A percentile compares a stretch with the other conserved stretches of the same genome.
phyloP scores from a whole-genome alignment of 2,888 invertebrate genomes.

The Dascillus cervinus region DNA sequence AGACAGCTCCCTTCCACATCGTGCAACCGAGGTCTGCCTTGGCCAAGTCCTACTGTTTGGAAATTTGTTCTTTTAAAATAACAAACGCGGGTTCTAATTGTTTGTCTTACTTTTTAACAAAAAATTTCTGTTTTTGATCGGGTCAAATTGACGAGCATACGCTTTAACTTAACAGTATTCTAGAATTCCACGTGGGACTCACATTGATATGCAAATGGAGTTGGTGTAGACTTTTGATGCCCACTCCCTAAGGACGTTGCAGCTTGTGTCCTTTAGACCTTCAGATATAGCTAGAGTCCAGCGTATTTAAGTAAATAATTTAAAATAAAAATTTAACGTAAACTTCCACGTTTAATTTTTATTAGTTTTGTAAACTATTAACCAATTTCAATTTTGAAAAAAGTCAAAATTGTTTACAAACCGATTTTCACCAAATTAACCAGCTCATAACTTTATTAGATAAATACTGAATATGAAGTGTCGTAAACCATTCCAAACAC shows the following conservation, averaged over 20 bases:
- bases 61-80: slow-evolving; percentile 17
- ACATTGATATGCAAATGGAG: slow-evolving; percentile 13
- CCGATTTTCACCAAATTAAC: no score
- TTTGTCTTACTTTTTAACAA: no score
- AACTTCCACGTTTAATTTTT: no score
- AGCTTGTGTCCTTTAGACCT: slow-evolving; percentile 9
- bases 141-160: slow-evolving; percentile 9
- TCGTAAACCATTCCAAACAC: no score
- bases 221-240: slow-evolving; percentile 13
- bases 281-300: slow-evolving; percentile 3
- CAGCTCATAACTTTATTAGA: no score
- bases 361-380: no score
- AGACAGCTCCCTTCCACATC: slow-evolving; percentile 20
- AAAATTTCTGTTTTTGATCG: no score
- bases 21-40: slow-evolving; percentile 18
- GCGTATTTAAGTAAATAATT: slow-evolving; percentile 3
- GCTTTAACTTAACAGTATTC: slow-evolving; percentile 12
- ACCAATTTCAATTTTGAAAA: no score
- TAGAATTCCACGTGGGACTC: slow-evolving; percentile 11
- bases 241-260: slow-evolving; percentile 9
- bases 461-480: no score
- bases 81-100: no score
- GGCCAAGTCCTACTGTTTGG: slow-evolving; percentile 20
- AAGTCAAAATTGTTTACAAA: no score
- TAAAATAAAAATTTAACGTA: background rate